Evolutionary conservation across 2,797 vertebrate genomes (phyloP).

Genomic region (Rhinogobio ventralis): DNA sequence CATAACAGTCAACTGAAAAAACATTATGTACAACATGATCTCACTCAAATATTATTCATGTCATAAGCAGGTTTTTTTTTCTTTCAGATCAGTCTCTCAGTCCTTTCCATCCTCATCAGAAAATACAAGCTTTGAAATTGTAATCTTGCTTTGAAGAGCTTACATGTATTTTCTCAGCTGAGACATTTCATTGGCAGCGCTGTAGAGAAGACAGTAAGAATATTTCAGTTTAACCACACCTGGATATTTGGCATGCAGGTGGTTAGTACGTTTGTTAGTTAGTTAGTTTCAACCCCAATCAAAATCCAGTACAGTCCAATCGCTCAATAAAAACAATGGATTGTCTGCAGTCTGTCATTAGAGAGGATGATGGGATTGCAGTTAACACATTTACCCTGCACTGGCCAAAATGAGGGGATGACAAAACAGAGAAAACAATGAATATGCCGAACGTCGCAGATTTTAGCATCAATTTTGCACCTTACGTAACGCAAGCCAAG

Average conservation of each 20-base stretch:
- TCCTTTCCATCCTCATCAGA: slow-evolving; percentile 53
- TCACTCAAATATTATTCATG: slow-evolving; percentile 14
- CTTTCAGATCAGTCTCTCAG: slow-evolving; percentile 2
- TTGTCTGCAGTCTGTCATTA: not conserved
- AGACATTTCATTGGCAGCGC: slow-evolving; percentile 84
- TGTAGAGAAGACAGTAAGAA: slow-evolving; percentile 72
- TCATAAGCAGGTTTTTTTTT: slow-evolving; percentile 6
- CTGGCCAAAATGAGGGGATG: slow-evolving; percentile 22
- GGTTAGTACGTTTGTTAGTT: not conserved
- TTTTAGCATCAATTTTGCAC: slow-evolving; percentile 44
- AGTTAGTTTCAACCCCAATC: not conserved
- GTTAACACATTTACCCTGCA: slow-evolving; percentile 22
- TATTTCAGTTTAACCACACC: slow-evolving; percentile 47
- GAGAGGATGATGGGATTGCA: slow-evolving; percentile 16
- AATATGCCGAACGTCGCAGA: slow-evolving; percentile 27
- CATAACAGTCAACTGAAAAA: not conserved
- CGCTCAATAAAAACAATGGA: not conserved
- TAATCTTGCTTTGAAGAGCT: slow-evolving; percentile 58
- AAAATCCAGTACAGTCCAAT: not conserved
- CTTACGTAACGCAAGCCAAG: slow-evolving; percentile 54
- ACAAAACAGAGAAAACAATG: slow-evolving; percentile 41
- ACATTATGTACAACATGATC: slow-evolving; percentile 27
- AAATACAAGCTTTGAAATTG: slow-evolving; percentile 41
- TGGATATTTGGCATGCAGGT: not conserved
- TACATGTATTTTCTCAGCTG: slow-evolving; percentile 83